Percentiles rank a stretch among this genome's conserved stretches.
phyloP scores from a whole-genome alignment of 2,113 vertebrate species.

The Nyctibius bracteatus region DNA sequence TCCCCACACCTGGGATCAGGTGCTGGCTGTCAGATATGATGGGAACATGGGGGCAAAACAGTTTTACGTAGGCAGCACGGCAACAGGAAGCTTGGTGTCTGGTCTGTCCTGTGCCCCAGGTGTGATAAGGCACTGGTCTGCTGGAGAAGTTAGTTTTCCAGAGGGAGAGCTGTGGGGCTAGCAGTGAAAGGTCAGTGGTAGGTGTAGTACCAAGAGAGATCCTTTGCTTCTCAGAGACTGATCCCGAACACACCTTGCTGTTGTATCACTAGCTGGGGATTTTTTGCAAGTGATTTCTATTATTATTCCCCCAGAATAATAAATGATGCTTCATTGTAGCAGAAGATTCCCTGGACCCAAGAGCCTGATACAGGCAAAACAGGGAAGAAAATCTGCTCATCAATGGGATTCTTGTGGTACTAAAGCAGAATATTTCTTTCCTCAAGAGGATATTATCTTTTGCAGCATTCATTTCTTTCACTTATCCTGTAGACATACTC shows the following conservation, averaged over 20 bases:
- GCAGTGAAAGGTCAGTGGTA: neutral
- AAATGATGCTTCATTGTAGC: neutral
- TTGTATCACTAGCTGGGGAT: neutral
- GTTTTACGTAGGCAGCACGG: accelerated
- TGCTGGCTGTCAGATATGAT: neutral
- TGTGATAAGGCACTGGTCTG: neutral
- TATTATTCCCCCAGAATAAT: neutral
- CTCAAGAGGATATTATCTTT: neutral
- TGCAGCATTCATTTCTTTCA: neutral
- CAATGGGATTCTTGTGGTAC: neutral
- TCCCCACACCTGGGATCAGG: neutral
- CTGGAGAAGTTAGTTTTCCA: neutral
- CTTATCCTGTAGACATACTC: neutral
- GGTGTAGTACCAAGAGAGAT: neutral
- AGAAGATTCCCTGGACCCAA: neutral
- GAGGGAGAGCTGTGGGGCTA: neutral
- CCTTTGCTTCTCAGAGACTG: neutral
- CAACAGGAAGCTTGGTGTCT: neutral
- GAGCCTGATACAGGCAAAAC: neutral
- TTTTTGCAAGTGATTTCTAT: neutral
- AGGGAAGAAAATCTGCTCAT: neutral
- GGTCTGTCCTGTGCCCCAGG: neutral
- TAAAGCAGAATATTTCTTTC: neutral
- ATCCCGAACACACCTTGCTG: neutral
- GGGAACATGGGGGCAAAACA: neutral